Base-by-base conservation (phyloP, 2,797 vertebrate species). In the Buceros bicornis region DNA sequence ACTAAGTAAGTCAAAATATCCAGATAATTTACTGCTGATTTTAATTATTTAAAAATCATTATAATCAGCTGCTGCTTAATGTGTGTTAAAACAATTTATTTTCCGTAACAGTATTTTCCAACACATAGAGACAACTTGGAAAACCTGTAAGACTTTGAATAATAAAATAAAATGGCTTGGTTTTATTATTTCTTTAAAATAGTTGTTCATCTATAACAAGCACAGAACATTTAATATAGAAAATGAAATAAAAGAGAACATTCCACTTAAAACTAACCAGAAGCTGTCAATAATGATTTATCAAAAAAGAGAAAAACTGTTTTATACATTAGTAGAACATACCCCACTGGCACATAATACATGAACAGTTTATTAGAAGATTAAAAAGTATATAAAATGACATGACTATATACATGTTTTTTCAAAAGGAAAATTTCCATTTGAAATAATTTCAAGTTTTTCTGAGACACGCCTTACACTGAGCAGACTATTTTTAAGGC, bases 11-110 rank as follows among this genome's bases (percentile, higher is more conserved):
- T 62, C 40, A 80, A 83, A 90, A 74, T 57, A 88, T 19, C 15
- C 64, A n/a, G 25, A 58, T 86, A 81, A 71, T 82, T 82, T 88
- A 67, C 14, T 74, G 21, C 35, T 86, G 72, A 53, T 33, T 58
- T 82, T 25, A 91, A 74, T 76, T 80, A 82, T 91, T 89, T 70
- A 31, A 91, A 94, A 82, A 62, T 25, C 29, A 43, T 89, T 69
- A 53, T 85, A 80, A 66, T 74, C 40, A 81, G 16, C 60, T 64
- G 33, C 47, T 79, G 35, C 40, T 91, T 86, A 51, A 60, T 13
- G 15, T 60, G 8, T 29, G 82, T 67, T 67, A 78, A 82, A 93
- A 37, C 16, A 64, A 80, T 13, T 51, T 73, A 11, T 11, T 93
- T 90, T 92, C n/a, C 35, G 51, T 73, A 76, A 26, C 22, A 50